Evolutionary conservation across 2,113 vertebrate species (phyloP), one percentile per base, ranked within the genome.

Genomic region (Tricholaema leucomelas): DNA sequence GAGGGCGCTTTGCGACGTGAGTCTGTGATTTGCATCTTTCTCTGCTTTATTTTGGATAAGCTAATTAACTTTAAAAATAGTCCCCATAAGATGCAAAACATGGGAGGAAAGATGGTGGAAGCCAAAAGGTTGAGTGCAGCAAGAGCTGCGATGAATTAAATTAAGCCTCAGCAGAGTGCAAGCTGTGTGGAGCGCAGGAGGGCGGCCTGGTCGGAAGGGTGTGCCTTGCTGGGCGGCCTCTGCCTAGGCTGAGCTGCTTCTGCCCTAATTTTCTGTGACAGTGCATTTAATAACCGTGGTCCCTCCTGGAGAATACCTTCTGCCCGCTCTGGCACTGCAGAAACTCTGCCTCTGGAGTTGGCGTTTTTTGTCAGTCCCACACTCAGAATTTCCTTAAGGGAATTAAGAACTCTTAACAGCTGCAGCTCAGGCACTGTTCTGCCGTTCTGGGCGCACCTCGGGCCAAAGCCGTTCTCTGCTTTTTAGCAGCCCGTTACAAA

Each of bases 11-110:
- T 80, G 56, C 95, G 90, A 87, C 63, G 16, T 70, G 84, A 70
- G 74, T 77, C 92, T 80, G 46, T 9, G 56, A 71, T 79, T 87
- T 91, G 35, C 71, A 88, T 87, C 63, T 92, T 88, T 86, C 71
- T 91, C 71, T 84, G 70, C 36, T 92, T 93, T 93, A 93, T 94
- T 93, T 93, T 81, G 88, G 92, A 92, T 88, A 63, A 91, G 87
- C 84, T 95, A 92, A 95, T 96, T 95, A 96, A 93, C 84, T 95
- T 93, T 95, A 95, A 96, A 95, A 96, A 94, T 96, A 96, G 92
- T 76, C 56, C 88, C 59, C 54, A 23, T 92, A 73, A 95, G 81
- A 91, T 92, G 92, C 74, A 94, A 93, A 96, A 75, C 88, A 95
- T 73, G 74, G 77, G 63, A 86, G 88, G 85, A 94, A 96, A 95